Evolutionary conservation across 2,797 vertebrate species (phyloP).

Genomic region (Erpetoichthys calabaricus): DNA sequence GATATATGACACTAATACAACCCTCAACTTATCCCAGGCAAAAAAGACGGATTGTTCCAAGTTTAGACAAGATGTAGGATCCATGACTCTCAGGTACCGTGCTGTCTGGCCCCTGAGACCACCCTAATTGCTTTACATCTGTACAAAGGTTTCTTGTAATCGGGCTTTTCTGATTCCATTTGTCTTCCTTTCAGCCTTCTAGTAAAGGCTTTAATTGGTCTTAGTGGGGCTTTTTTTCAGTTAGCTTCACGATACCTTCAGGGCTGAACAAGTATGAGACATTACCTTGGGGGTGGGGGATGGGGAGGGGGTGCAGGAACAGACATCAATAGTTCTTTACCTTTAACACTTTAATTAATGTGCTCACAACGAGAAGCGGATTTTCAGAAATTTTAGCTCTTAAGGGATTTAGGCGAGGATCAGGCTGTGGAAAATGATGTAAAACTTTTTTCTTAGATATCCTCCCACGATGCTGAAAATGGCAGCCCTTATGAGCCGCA

Average conservation of each 20-base stretch:
- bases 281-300: constrained; percentile 52
- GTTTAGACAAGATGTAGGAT: constrained; percentile 83
- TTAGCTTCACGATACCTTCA: constrained; percentile 63
- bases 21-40: constrained; percentile 65
- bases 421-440: constrained; percentile 48
- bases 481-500: constrained; percentile 60
- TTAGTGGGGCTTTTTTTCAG: constrained; percentile 81
- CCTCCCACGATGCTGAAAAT: constrained; percentile 51
- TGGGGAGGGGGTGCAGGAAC: constrained; percentile 40
- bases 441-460: constrained; percentile 53
- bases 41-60: constrained; percentile 81
- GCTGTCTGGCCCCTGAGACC: constrained; percentile 76
- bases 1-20: constrained; percentile 86
- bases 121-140: constrained; percentile 98
- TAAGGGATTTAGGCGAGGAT: constrained; percentile 47
- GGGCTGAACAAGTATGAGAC: constrained; percentile 59
- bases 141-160: constrained; percentile 99
- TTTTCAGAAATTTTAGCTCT: constrained; percentile 54
- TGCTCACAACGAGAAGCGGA: constrained; percentile 60
- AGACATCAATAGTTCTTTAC: constrained; percentile 82
- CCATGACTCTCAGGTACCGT: constrained; percentile 71
- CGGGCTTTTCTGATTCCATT: constrained; percentile 90
- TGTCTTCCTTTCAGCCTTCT: constrained; percentile 93
- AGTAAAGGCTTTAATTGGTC: constrained; percentile 98
- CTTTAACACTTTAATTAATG: constrained; percentile 94